Evolutionary conservation across 2,888 invertebrate genomes (phyloP), one percentile per base, ranked within the genome.

Genomic region (Zelleria hepariella): DNA sequence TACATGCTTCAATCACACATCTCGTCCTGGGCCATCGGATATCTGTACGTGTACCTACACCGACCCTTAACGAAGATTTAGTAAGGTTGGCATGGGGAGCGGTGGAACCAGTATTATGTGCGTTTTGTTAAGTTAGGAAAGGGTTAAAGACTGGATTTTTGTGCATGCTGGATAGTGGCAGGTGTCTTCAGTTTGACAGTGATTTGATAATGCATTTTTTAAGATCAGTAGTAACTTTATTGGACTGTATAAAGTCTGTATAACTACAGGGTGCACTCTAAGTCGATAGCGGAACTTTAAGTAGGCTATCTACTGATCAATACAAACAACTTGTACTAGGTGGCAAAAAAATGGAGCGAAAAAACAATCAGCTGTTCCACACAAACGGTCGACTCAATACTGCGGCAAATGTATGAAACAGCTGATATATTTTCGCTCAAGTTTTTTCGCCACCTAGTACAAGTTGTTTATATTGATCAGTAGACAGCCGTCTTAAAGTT

Each of bases 41-140:
- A 42, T 42, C 32, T 42, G 15, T 15, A 42, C 32, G 32, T 42
- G 32, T 42, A 42, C 10, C 32, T 42, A 10, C 32, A 42, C 32
- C 32, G 15, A 42, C 68, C 70, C 70, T 72, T 77, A 81, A 81
- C 76, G 77, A 80, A 81, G 80, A 82, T 81, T 80, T 82, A 82
- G 72, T 75, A 73, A 70, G 53, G 53, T 25, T 4, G n/a, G 25
- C 18, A 51, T 10, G 42, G 18, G 20, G 20, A 51, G 51, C 21
- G 10, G 32, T 20, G 7, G 23, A 21, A 8, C 51, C 10, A 21
- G 8, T 8, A 51, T 51, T 21, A 51, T 51, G 21, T 20, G n/a
- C 21, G 51, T 51, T 51, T 49, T 42, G 15, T 10, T 15, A 42
- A 42, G 32, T 42, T 42, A 10, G 32, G 32, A 15, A n/a, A 3